Evolutionary conservation across 1,140 invertebrate genomes (phyloP), one percentile per base, ranked within the genome.

Genomic region (Lineus longissimus): DNA sequence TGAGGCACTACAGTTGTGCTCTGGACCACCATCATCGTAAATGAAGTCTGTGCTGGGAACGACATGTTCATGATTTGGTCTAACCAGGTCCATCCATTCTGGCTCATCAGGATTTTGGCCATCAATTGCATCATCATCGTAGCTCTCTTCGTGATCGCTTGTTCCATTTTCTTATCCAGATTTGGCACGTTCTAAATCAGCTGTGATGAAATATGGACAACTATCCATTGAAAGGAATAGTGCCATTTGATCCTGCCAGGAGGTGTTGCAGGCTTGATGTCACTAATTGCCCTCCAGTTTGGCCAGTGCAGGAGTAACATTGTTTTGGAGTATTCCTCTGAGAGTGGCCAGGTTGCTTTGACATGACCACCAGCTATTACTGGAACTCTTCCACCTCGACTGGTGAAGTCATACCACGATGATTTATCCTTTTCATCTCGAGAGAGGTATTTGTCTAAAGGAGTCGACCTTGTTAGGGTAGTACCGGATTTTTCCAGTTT

Each of bases 181-280:
- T 51, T 51, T 51, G 25, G 47, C 47, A 23, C 47, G 6, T n/a
- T 51, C 19, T 19, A 51, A 4, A 51, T 51, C 47, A 7, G 47
- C 47, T 27, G 25, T 19, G 6, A 51, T 27, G 25, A 51, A 51
- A n/a, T 51, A 9, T 23, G 47, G 47, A 27, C 47, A 51, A 23
- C 19, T 27, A 7, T 19, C 47, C n/a, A 27, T 23, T 19, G 25
- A 27, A n/a, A 27, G 25, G n/a, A 51, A 51, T 9, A 7, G n/a
- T 7, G n/a, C 6, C 43, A 67, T 57, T 57, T n/a, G 47, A 25
- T 65, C 55, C 36, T 13, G 25, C 61, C 63, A 69, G 23, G 45
- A 23, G 6, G n/a, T 23, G 25, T 51, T n/a, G 25, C n/a, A 23
- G 47, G 25, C 47, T 51, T 51, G 6, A 51, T 51, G 47, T 51